phyloP scores from a whole-genome alignment of 64 coral and sea anemone species.

The Stylophora pistillata region DNA sequence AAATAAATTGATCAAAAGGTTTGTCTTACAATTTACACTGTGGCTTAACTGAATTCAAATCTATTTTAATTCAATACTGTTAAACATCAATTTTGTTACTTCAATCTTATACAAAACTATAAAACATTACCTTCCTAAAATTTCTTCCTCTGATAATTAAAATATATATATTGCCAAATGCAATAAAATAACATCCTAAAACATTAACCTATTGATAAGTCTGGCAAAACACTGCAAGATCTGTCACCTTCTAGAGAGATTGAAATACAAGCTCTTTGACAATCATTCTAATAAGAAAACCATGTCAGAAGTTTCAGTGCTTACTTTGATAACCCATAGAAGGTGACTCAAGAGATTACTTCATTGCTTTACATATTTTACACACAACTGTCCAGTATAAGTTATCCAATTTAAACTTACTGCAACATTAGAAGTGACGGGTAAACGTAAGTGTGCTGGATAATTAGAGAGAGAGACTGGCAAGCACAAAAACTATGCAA shows the following conservation, averaged over 20 bases:
- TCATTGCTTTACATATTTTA: too few species aligned
- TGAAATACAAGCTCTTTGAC: background rate
- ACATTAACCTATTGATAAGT: conserved; percentile 17
- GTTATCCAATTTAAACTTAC: too few species aligned
- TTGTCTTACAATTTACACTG: background rate
- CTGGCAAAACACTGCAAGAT: conserved; percentile 2
- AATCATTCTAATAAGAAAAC: background rate
- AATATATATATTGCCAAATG: conserved; percentile 41
- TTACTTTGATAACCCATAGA: background rate
- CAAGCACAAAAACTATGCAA: background rate
- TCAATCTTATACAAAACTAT: conserved; percentile 48
- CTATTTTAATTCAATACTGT: background rate
- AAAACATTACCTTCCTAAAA: conserved; percentile 53
- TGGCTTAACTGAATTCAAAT: conserved; percentile 7
- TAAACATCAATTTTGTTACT: conserved; percentile 30
- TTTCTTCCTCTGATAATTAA: conserved; percentile 49
- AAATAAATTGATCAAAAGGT: background rate
- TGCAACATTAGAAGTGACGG: background rate
- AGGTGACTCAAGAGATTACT: too few species aligned
- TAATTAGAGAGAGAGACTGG: background rate
- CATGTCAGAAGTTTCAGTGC: background rate
- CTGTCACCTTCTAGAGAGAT: background rate
- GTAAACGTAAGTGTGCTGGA: background rate
- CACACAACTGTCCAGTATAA: too few species aligned
- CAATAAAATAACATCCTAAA: conserved; percentile 54